phyloP scores from a whole-genome alignment of 2,113 vertebrate genomes.

The Falcunculus frontatus region DNA sequence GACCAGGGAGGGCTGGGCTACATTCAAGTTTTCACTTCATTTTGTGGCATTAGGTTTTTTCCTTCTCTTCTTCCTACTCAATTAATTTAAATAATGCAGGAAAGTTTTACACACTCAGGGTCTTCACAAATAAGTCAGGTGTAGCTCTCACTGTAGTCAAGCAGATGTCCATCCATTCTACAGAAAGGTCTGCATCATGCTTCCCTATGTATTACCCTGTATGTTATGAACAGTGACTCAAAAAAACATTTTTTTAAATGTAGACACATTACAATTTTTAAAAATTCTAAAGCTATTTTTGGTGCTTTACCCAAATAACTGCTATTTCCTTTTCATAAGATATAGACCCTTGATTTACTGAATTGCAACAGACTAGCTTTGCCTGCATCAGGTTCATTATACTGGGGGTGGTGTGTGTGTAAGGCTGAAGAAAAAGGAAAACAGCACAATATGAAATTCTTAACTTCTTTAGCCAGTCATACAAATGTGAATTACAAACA shows the following conservation, averaged over 20 bases:
- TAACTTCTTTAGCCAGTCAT: not conserved
- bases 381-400: not conserved
- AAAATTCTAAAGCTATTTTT: not conserved
- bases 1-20: not conserved
- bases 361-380: not conserved
- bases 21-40: not conserved
- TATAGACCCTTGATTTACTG: not conserved
- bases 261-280: not conserved
- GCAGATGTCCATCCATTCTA: not conserved
- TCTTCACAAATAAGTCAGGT: not conserved
- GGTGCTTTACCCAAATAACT: not conserved
- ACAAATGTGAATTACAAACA: not conserved
- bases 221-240: not conserved
- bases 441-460: not conserved
- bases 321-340: not conserved
- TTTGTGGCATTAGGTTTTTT: not conserved
- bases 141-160: not conserved
- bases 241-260: not conserved
- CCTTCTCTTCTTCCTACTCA: not conserved
- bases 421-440: not conserved
- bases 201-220: not conserved
- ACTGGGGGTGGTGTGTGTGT: not conserved
- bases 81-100: not conserved
- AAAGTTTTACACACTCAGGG: not conserved
- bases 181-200: not conserved